Percentiles rank a stretch among this genome's conserved stretches.
phyloP scores from a whole-genome alignment of 2,888 invertebrate genomes.

The Nycteola revayana region DNA sequence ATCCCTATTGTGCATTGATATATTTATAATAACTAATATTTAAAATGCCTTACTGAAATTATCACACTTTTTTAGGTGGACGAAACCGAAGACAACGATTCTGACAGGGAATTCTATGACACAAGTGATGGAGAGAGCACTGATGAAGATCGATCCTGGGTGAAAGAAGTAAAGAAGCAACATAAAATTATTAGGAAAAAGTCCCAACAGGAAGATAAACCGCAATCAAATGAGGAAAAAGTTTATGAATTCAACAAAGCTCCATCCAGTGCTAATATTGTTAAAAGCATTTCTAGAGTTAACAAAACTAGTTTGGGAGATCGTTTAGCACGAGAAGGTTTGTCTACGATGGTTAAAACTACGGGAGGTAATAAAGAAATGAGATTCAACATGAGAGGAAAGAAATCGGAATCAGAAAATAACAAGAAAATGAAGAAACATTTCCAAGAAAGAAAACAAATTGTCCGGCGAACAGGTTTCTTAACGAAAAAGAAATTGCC shows the following conservation, averaged over 20 bases:
- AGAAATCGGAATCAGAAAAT: constrained; percentile 76
- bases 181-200: constrained; percentile 83
- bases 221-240: constrained; percentile 38
- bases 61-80: constrained; percentile 60
- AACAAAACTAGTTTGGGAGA: constrained; percentile 88
- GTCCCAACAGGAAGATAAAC: constrained; percentile 51
- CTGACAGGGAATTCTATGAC: constrained; percentile 78
- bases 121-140: constrained; percentile 80
- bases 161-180: constrained; percentile 89
- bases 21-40: too few species aligned
- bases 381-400: constrained; percentile 86
- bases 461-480: constrained; percentile 76
- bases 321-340: constrained; percentile 84
- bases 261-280: constrained; percentile 73
- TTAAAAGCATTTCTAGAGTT: constrained; percentile 72
- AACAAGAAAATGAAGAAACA: constrained; percentile 85
- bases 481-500: constrained; percentile 58
- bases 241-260: constrained; percentile 64
- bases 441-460: constrained; percentile 85
- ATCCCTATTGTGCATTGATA: too few species aligned
- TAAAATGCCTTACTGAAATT: too few species aligned
- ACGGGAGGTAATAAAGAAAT: constrained; percentile 89
- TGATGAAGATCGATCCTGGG: constrained; percentile 91
- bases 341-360: constrained; percentile 68
- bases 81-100: constrained; percentile 65